Base-by-base conservation (phyloP, 2,113 vertebrate genomes). In the Podarcis muralis region DNA sequence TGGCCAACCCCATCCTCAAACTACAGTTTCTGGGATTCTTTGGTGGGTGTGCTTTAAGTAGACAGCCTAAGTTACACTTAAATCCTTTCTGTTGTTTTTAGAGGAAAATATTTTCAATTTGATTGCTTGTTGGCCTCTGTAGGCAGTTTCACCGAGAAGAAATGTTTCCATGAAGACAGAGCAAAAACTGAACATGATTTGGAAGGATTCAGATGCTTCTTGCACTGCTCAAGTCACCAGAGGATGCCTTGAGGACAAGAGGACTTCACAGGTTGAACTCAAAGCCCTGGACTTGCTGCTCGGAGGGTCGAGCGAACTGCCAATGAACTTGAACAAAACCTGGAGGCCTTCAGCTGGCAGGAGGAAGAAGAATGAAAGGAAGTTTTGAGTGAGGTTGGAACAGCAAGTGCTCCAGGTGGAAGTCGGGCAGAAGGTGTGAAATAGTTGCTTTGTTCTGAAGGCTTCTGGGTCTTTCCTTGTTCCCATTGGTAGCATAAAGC, bases 401-500 rank as follows among this genome's bases (percentile, higher is more conserved):
- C 57, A 65, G 40, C 57, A 78, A 53, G 57, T n/a, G 32, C 57
- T 75, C 40, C n/a, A 62, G 57, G 76, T 87, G 57, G 25, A 75
- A 53, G 59, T 13, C 88, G 0, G 3, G 27, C 59, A 32, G 30
- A 69, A 85, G 86, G 75, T 71, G 81, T 66, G 84, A 84, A 91
- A 81, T 5, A 18, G 27, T 5, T 86, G 57, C 1, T 40, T n/a
- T 7, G 4, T 40, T 30, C 5, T 75, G 13, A 82, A 11, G 9
- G 68, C 3, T 82, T 20, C 57, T 27, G 16, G 2, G 76, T 87
- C 5, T 5, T 1, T 23, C 0, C 3, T 6, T 32, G 4, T 78
- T 0, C 7, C 0, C 0, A 0, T 40, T 4, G 15, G 3, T 66
- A 83, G 71, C 59, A 62, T 18, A 43, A 12, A 68, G 12, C 2